A percentile compares a stretch with the other conserved stretches of the same genome.
Evolutionary conservation across 1,140 invertebrate genomes (phyloP).

Genomic region (Periplaneta americana): DNA sequence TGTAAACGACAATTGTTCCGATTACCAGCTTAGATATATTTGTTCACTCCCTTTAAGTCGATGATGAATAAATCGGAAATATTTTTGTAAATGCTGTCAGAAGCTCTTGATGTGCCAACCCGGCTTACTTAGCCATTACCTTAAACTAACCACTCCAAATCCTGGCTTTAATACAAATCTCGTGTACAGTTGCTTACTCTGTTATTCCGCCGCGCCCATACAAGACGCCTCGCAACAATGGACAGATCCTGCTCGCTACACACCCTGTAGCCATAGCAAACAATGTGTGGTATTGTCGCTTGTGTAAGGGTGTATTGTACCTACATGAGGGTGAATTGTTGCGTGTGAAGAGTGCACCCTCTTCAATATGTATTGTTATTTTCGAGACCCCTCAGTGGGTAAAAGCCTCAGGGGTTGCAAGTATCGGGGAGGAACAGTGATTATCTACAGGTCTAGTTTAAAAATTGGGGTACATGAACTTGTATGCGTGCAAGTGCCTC

Average conservation of each 20-base stretch:
- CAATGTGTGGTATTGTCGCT: too few relatives aligned
- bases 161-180: background rate
- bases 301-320: background rate
- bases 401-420: background rate
- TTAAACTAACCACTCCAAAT: background rate
- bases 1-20: too few relatives aligned
- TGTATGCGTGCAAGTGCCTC: background rate
- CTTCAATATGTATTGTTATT: background rate
- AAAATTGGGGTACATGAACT: background rate
- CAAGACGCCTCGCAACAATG: background rate
- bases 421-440: background rate
- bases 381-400: background rate
- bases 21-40: too few relatives aligned
- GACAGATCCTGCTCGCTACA: background rate
- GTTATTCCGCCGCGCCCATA: background rate
- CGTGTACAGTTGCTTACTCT: background rate
- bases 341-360: background rate
- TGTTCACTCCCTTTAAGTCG: too few relatives aligned
- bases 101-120: too few relatives aligned
- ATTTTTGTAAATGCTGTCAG: too few relatives aligned
- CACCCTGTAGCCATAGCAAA: background rate
- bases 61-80: too few relatives aligned
- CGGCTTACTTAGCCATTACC: too few relatives aligned
- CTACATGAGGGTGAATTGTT: background rate
- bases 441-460: background rate